phyloP scores from a whole-genome alignment of 92 coral and sea anemone genomes.

The Nematostella vectensis region DNA sequence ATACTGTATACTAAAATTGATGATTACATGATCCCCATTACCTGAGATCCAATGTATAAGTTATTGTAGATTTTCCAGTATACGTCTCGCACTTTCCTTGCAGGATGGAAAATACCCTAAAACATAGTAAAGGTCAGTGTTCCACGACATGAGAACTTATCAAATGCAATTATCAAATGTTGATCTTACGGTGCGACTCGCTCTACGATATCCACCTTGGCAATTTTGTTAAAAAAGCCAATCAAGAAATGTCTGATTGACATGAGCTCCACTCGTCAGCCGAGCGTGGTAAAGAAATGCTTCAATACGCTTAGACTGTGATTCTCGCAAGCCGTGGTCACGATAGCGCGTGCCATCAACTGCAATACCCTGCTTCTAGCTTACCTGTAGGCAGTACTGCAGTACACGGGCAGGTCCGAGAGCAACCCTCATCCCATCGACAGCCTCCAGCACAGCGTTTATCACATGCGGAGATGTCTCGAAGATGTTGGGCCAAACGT shows the following conservation, averaged over 20 bases:
- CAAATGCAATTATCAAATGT: too few relatives aligned
- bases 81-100: conserved; percentile 98
- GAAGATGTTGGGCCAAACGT: conserved; percentile 99
- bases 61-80: conserved; percentile 99
- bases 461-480: conserved; percentile 99
- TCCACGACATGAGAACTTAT: too few relatives aligned
- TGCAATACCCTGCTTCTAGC: too few relatives aligned
- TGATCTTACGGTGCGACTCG: too few relatives aligned
- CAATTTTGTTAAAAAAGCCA: conserved; percentile 3
- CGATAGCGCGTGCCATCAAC: too few relatives aligned
- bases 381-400: conserved; percentile 92
- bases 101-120: conserved; percentile 97
- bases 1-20: too few relatives aligned
- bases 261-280: not conserved
- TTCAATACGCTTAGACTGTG: too few relatives aligned
- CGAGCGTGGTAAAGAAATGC: too few relatives aligned
- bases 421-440: conserved; percentile 94
- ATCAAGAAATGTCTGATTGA: not conserved
- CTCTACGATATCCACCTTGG: too few relatives aligned
- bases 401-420: conserved; percentile 83
- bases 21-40: too few relatives aligned
- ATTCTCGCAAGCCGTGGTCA: too few relatives aligned
- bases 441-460: conserved; percentile 94
- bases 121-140: too few relatives aligned
- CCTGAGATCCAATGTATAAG: conserved; percentile 99